Evolutionary conservation across 2,888 invertebrate genomes (phyloP).

Genomic region (Opisthograptis luteolata): DNA sequence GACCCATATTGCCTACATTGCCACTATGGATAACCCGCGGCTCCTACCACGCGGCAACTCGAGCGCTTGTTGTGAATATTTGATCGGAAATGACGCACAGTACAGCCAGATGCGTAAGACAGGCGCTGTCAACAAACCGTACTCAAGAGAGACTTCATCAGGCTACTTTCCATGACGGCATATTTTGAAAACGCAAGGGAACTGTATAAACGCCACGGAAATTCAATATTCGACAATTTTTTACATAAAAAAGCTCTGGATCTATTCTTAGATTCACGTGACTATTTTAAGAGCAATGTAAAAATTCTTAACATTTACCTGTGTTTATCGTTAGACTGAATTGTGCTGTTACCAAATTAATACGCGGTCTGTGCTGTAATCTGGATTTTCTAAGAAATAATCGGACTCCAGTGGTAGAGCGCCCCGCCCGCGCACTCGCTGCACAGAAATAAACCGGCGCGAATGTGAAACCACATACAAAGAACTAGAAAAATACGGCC

Average conservation of each 20-base stretch:
- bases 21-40: no score
- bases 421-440: slow-evolving; percentile 50
- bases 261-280: slow-evolving; percentile 5
- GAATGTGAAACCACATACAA: slow-evolving; percentile 29
- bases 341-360: slow-evolving; percentile 49
- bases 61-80: slow-evolving; percentile 45
- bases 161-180: slow-evolving; percentile 43
- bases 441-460: slow-evolving; percentile 57
- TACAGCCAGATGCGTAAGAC: slow-evolving; percentile 38
- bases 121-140: slow-evolving; percentile 62
- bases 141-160: no score
- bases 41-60: not conserved
- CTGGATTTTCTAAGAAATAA: slow-evolving; percentile 59
- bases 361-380: slow-evolving; percentile 50
- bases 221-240: no score
- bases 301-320: slow-evolving; percentile 19
- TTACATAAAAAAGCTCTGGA: slow-evolving; percentile 1
- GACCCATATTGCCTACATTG: no score
- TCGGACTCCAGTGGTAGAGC: slow-evolving; percentile 52
- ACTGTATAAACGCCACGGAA: no score
- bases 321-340: slow-evolving; percentile 33
- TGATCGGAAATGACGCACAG: slow-evolving; percentile 60
- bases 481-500: slow-evolving; percentile 11
- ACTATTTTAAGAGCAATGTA: slow-evolving; percentile 7
- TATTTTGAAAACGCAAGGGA: no score